Conservation (phyloP, 2,113 vertebrate species). For the Ameiurus melas region DNA sequence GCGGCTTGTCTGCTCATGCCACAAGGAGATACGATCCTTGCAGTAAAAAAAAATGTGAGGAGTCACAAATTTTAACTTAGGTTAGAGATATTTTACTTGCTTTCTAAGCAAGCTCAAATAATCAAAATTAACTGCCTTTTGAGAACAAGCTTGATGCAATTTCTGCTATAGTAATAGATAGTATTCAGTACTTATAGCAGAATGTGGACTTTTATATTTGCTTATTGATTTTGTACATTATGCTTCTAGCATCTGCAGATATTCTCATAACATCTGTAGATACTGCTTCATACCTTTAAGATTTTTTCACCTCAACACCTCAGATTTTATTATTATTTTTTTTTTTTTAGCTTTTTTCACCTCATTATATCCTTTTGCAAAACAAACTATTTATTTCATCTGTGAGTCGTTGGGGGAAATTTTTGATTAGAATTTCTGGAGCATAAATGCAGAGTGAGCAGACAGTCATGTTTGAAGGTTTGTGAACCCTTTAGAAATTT, state of each 20-base stretch:
- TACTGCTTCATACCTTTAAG: constrained; percentile 9
- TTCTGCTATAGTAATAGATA: background rate
- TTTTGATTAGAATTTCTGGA: background rate
- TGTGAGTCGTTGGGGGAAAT: constrained; percentile 32
- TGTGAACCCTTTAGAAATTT: too few species aligned
- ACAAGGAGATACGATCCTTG: constrained; percentile 90
- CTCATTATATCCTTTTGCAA: constrained; percentile 10
- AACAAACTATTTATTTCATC: constrained; percentile 18
- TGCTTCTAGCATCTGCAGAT: background rate
- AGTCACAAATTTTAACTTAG: background rate
- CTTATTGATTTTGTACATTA: background rate
- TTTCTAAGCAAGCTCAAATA: background rate
- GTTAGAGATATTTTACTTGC: background rate
- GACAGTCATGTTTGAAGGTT: too few species aligned
- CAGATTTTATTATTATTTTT: too few species aligned
- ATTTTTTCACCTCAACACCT: background rate
- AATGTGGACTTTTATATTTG: background rate
- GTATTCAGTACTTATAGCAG: background rate
- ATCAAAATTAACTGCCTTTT: background rate
- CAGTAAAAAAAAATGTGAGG: constrained; percentile 2
- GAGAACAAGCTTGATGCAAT: background rate
- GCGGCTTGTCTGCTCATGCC: constrained; percentile 91
- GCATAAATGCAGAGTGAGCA: constrained; percentile 40
- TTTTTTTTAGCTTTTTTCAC: background rate
- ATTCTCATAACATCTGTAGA: constrained; percentile 2